Evolutionary conservation across 2,888 invertebrate species (phyloP), one percentile per base, ranked within the genome.

Genomic region (Lottia scabra): DNA sequence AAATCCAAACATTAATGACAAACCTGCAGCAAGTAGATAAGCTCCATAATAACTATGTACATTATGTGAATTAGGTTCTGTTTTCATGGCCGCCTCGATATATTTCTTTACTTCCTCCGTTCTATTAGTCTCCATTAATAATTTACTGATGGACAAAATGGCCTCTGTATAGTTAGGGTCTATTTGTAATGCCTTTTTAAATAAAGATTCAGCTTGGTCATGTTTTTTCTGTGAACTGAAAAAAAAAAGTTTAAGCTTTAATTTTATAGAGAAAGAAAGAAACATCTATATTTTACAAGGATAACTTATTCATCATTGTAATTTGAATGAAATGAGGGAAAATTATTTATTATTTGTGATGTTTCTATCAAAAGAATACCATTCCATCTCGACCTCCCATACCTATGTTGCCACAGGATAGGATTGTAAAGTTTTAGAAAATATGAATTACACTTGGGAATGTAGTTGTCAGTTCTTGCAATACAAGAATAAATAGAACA

Each of bases 161-260:
- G 79, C 83, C 5, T 83, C 81, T 0, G 77, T 46, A 72, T 83
- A 78, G 27, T 71, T 65, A 0, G 77, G 74, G 56, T 84, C 81
- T 12, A 81, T 65, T n/a, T 73, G 65, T 27, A 85, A 70, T 2
- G 84, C 84, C 87, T 93, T 93, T 81, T 93, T 92, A 90, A 96
- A 95, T 90, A 95, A 94, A 80, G 92, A 91, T 80, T 94, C 92
- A 48, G 95, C 95, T 76, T 92, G 91, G 81, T 93, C 93, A 75
- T 92, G 92, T 82, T 94, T 92, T 65, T 94, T 94, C 65, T 93
- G 92, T 46, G 80, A 75, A 72, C 83, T 83, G 62, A 62, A 70
- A 72, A 46, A n/a, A 68, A 16, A 62, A 15, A 48, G 27, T 19
- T 23, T n/a, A 5, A 30, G 5, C 30, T 30, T n/a, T n/a, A n/a